Evolutionary conservation across 2,888 invertebrate genomes (phyloP).

Genomic region (Platycnemis pennipes): DNA sequence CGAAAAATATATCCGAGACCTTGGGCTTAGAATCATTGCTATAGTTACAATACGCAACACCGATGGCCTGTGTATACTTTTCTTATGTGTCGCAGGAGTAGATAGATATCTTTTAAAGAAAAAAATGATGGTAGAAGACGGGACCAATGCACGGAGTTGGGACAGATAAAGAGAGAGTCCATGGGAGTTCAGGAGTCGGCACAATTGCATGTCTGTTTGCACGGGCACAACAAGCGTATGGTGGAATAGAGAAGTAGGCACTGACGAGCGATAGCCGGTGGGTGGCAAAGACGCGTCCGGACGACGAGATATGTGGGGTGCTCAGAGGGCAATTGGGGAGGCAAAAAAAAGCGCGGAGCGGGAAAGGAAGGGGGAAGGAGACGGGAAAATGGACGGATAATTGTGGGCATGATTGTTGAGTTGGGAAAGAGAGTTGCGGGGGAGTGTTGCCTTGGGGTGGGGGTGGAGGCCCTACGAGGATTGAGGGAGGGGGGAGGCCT

Average conservation of each 20-base stretch:
- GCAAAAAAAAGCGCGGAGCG: background rate
- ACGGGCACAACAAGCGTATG: background rate
- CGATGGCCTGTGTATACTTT: too few relatives aligned
- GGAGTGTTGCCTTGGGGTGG: background rate
- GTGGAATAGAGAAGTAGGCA: background rate
- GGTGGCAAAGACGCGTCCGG: background rate
- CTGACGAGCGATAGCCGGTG: background rate
- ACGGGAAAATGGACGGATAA: background rate
- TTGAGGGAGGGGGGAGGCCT: background rate
- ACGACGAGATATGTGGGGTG: background rate
- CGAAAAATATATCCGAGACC: too few relatives aligned
- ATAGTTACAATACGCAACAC: too few relatives aligned
- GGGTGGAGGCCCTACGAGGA: background rate
- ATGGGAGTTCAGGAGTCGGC: background rate
- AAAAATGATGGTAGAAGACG: too few relatives aligned
- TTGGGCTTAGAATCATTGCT: too few relatives aligned
- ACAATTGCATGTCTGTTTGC: background rate
- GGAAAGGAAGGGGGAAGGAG: background rate
- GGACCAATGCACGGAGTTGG: background rate
- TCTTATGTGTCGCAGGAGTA: too few relatives aligned
- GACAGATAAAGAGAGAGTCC: background rate
- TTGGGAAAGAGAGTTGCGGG: background rate
- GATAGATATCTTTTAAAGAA: too few relatives aligned
- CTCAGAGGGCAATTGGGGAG: background rate
- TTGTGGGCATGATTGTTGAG: constrained; percentile 3